Conservation (phyloP, 2,113 vertebrate genomes). For the Trachemys scripta region DNA sequence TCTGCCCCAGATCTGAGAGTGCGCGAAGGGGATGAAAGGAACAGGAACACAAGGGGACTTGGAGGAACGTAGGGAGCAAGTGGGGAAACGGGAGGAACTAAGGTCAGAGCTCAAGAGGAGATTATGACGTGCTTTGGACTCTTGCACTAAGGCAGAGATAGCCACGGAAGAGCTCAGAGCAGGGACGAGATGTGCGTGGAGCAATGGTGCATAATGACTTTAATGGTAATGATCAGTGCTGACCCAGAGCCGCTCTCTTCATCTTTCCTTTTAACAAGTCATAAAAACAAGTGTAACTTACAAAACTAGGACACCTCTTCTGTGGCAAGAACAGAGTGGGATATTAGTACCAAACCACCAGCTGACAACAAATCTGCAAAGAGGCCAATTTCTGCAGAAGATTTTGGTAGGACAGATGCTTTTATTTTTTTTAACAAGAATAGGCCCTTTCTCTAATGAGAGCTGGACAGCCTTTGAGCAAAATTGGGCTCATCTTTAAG, state of each 20-base stretch:
- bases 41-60: background rate
- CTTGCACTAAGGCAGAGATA: rapidly evolving
- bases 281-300: background rate
- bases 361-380: background rate
- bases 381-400: background rate
- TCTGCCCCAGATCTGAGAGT: background rate
- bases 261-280: background rate
- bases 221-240: background rate
- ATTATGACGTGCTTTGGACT: background rate
- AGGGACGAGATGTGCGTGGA: rapidly evolving
- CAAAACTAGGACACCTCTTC: background rate
- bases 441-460: background rate
- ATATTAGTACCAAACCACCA: background rate
- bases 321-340: background rate
- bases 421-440: background rate
- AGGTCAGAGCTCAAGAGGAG: background rate
- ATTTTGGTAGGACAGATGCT: background rate
- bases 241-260: background rate
- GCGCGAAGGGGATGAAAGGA: background rate
- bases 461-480: background rate
- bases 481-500: background rate
- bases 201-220: no score
- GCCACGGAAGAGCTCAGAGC: background rate
- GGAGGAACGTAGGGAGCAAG: rapidly evolving
- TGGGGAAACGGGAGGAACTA: background rate